Conservation (phyloP, 2,113 vertebrate genomes). For the Terrapene triunguis region DNA sequence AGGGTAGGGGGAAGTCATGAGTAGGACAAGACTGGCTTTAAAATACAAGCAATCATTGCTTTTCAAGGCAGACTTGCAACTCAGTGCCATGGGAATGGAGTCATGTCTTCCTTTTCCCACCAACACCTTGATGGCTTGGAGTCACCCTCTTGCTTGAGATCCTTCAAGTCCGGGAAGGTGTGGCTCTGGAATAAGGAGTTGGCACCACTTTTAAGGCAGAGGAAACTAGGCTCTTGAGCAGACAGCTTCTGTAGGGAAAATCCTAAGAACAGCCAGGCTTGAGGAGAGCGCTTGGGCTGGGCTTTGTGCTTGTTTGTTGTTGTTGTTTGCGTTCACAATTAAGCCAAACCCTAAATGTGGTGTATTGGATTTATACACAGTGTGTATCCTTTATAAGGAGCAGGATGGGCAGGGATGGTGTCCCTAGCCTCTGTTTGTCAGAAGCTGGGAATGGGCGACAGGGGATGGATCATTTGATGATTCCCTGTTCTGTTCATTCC, state of each 20-base stretch:
- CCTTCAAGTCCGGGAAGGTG: neutral
- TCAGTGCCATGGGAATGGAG: neutral
- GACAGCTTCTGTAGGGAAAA: neutral
- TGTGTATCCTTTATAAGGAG: neutral
- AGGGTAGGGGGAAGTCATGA: neutral
- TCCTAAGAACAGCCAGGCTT: neutral
- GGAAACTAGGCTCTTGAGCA: neutral
- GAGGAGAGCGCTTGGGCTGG: neutral
- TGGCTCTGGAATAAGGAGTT: neutral
- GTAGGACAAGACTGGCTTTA: neutral
- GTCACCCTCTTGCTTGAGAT: neutral
- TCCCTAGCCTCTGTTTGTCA: too few relatives aligned
- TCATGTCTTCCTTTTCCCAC: neutral
- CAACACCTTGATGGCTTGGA: neutral
- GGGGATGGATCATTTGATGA: too few relatives aligned
- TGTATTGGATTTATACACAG: neutral
- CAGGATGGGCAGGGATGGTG: too few relatives aligned
- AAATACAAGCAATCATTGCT: neutral
- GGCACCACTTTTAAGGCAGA: neutral
- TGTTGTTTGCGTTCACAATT: neutral
- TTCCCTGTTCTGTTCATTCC: too few relatives aligned
- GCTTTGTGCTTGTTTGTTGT: neutral
- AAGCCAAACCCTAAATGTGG: neutral
- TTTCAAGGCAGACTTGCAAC: neutral
- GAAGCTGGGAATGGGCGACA: too few relatives aligned